These are phyloP conservation scores for Drosophila gaucha DNA, from an alignment of 2,888 invertebrate genomes.

Conservation along the genomic window DNA sequence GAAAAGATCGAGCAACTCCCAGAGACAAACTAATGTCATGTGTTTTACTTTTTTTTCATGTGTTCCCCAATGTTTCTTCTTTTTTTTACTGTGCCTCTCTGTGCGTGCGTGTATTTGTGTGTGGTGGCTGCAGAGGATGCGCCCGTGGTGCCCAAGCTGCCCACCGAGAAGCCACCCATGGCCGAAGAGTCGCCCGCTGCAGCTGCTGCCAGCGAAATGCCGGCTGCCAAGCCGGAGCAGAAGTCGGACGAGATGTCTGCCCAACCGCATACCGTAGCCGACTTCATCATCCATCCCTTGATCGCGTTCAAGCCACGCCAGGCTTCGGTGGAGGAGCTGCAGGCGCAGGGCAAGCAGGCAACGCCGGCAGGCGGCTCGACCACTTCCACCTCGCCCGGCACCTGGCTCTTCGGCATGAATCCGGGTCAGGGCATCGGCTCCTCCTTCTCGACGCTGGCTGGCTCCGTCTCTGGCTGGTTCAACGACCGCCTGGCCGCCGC, in stretches of 20 bases:
- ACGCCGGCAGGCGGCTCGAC: background rate
- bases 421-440: slow-evolving; percentile 78
- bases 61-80: slow-evolving; percentile 15
- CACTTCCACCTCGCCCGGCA: slow-evolving; percentile 36
- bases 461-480: slow-evolving; percentile 81
- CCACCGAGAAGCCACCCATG: slow-evolving; percentile 64
- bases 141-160: slow-evolving; percentile 46
- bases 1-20: background rate
- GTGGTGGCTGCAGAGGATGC: slow-evolving; percentile 46
- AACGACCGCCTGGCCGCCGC: slow-evolving; percentile 76
- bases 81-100: slow-evolving; percentile 67
- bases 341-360: slow-evolving; percentile 65
- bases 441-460: slow-evolving; percentile 74
- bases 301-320: slow-evolving; percentile 80
- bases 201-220: slow-evolving; percentile 4
- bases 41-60: slow-evolving; percentile 49
- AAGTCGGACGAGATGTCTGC: slow-evolving; percentile 27
- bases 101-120: slow-evolving; percentile 18
- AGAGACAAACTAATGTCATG: slow-evolving; percentile 34
- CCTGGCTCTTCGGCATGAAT: slow-evolving; percentile 77
- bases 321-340: slow-evolving; percentile 52
- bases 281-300: slow-evolving; percentile 80
- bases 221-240: slow-evolving; percentile 8
- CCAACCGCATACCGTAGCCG: slow-evolving; percentile 79
- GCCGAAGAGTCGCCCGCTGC: slow-evolving; percentile 15